Evolutionary conservation across 2,797 vertebrate species (phyloP).

Genomic region (Anableps anableps): DNA sequence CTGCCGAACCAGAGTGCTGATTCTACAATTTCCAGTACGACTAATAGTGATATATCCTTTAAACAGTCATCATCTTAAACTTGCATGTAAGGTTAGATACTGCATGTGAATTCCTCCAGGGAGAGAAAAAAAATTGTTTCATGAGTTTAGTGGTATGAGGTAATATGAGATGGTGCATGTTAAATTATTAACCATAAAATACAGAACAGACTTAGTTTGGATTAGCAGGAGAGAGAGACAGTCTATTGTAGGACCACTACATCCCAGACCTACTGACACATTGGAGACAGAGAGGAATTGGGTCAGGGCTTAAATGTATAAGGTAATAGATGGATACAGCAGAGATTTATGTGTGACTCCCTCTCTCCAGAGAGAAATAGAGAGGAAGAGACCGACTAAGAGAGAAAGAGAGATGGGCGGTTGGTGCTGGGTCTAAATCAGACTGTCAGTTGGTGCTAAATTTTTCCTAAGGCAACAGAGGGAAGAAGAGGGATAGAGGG

Average conservation of each 20-base stretch:
- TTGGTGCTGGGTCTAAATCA: conserved; percentile 74
- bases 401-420: conserved; percentile 65
- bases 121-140: conserved; percentile 44
- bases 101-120: conserved; percentile 24
- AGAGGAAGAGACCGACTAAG: conserved; percentile 53
- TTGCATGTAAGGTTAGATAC: conserved; percentile 13
- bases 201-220: conserved; percentile 49
- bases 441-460: conserved; percentile 72
- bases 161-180: conserved; percentile 58
- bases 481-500: conserved; percentile 27
- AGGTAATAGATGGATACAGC: conserved; percentile 75
- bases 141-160: conserved; percentile 58
- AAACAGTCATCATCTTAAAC: conserved; percentile 34
- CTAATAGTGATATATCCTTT: conserved; percentile 24
- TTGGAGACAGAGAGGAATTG: conserved; percentile 70
- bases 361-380: conserved; percentile 62
- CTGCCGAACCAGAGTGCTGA: conserved; percentile 24
- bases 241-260: conserved; percentile 53
- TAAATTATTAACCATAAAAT: conserved; percentile 67
- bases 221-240: conserved; percentile 41
- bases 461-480: conserved; percentile 68
- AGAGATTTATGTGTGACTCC: conserved; percentile 73
- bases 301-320: conserved; percentile 69
- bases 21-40: conserved; percentile 38
- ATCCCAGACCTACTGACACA: conserved; percentile 74